These are phyloP conservation scores for Brotula barbata DNA, from an alignment of 2,797 vertebrate species.

Conservation along the genomic window DNA sequence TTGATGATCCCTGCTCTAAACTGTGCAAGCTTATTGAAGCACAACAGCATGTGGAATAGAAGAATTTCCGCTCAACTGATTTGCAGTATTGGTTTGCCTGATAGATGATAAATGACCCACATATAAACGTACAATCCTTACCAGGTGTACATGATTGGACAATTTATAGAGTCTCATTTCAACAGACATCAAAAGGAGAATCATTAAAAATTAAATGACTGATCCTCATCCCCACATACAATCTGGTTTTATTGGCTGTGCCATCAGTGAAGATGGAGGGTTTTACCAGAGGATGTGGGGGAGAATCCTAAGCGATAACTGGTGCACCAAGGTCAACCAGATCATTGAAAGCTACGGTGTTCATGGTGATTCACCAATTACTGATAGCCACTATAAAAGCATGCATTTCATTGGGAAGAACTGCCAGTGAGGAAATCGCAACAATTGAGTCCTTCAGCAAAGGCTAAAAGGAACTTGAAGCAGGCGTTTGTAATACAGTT, in stretches of 20 bases:
- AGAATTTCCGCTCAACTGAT: slow-evolving; percentile 22
- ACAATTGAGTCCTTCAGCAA: slow-evolving; percentile 27
- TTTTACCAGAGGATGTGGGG: slow-evolving; percentile 35
- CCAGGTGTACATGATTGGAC: not conserved
- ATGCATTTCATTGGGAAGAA: slow-evolving; percentile 7
- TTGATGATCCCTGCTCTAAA: slow-evolving; percentile 28
- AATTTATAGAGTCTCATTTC: slow-evolving; percentile 5
- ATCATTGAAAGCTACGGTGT: slow-evolving; percentile 15
- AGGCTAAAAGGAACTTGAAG: slow-evolving; percentile 39
- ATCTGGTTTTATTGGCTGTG: slow-evolving; percentile 20
- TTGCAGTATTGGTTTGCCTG: slow-evolving; percentile 16
- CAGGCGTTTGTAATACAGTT: slow-evolving; percentile 37
- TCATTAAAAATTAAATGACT: slow-evolving; percentile 18
- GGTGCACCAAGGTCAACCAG: slow-evolving; percentile 34
- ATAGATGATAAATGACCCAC: slow-evolving; percentile 19
- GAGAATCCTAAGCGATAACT: slow-evolving; percentile 34
- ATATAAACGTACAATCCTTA: slow-evolving; percentile 24
- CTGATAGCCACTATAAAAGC: slow-evolving; percentile 11
- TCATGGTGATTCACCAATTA: slow-evolving; percentile 14
- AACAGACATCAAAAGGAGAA: slow-evolving; percentile 13
- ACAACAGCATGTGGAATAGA: slow-evolving; percentile 13
- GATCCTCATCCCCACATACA: slow-evolving; percentile 29
- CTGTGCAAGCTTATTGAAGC: slow-evolving; percentile 19
- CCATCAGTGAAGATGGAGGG: slow-evolving; percentile 24
- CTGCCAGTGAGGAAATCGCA: slow-evolving; percentile 15